Conservation (phyloP, 2,888 invertebrate genomes). For the Lampropteryx suffumata region DNA sequence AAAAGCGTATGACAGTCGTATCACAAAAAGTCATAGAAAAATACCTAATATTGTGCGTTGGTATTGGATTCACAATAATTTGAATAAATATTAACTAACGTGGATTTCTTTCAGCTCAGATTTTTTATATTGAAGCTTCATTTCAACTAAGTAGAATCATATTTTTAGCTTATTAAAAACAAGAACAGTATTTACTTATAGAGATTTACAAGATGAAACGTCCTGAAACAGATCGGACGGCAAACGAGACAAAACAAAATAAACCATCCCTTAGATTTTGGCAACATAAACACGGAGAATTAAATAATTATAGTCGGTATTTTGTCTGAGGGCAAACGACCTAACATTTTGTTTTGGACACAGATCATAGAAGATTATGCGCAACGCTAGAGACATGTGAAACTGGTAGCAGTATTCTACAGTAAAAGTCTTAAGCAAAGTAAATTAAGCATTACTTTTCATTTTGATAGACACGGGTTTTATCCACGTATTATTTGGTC, state of each 20-base stretch:
- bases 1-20: conserved; percentile 41
- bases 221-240: background rate
- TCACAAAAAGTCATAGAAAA: conserved; percentile 45
- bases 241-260: conserved; percentile 5
- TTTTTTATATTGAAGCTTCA: too few species aligned
- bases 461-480: too few species aligned
- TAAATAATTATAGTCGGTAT: conserved; percentile 49
- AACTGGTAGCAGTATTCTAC: too few species aligned
- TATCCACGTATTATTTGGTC: too few species aligned
- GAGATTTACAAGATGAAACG: too few species aligned
- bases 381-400: too few species aligned
- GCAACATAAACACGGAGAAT: conserved; percentile 41
- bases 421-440: too few species aligned
- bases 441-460: too few species aligned
- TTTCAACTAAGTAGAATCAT: too few species aligned
- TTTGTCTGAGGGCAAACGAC: conserved; percentile 42
- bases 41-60: conserved; percentile 29
- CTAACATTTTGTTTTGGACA: conserved; percentile 10
- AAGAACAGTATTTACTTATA: too few species aligned
- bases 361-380: conserved; percentile 10
- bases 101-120: too few species aligned
- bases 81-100: conserved; percentile 28
- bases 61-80: conserved; percentile 23
- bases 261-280: conserved; percentile 23
- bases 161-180: too few species aligned